Percentiles rank a stretch among this genome's conserved stretches.
Conservation (phyloP, 2,888 invertebrate genomes). For the Patella caerulea region DNA sequence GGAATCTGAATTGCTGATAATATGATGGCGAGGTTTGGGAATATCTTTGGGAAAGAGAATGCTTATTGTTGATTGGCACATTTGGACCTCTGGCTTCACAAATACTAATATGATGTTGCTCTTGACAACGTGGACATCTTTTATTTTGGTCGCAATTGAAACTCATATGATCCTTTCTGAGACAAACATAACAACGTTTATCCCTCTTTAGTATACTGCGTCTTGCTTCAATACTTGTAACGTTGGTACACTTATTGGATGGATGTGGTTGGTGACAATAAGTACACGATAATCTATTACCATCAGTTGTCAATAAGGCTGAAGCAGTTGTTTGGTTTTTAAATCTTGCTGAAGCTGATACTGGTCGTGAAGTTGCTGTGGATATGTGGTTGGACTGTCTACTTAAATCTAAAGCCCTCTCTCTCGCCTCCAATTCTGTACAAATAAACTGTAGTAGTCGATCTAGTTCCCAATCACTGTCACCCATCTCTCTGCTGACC, state of each 20-base stretch:
- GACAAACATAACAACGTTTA: not conserved
- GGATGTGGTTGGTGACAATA: not conserved
- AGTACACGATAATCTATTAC: not conserved
- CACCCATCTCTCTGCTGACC: not conserved
- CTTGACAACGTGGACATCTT: not conserved
- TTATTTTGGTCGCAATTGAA: not conserved
- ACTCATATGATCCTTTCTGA: not conserved
- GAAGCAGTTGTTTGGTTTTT: not conserved
- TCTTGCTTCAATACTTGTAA: not conserved
- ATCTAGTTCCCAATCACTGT: not conserved
- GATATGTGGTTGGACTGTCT: no score
- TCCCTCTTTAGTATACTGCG: not conserved
- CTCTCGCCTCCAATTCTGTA: not conserved
- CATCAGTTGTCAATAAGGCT: not conserved
- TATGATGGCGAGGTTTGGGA: no score
- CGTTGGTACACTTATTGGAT: not conserved
- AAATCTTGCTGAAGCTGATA: not conserved
- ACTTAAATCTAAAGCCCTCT: not conserved
- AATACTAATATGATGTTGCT: not conserved
- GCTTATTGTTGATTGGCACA: no score
- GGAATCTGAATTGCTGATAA: no score
- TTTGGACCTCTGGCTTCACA: not conserved
- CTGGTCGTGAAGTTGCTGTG: not conserved
- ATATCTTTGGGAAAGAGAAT: no score
- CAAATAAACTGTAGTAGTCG: not conserved